Conservation (phyloP, 2,797 vertebrate species). For the Pseudotriccus pelzelni region DNA sequence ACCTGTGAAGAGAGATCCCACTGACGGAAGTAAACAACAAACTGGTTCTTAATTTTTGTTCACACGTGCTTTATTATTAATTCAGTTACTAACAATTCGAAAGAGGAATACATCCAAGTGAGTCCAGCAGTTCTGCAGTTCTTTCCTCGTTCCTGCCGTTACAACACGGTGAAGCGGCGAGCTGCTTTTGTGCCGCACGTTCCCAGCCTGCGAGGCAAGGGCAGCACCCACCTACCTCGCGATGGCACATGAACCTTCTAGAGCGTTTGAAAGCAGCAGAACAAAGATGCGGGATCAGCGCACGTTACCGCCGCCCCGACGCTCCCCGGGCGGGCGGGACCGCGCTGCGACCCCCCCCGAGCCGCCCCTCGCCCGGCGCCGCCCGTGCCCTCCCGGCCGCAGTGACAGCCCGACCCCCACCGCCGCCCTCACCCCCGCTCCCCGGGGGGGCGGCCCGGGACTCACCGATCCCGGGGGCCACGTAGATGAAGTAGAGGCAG, state of each 20-base stretch:
- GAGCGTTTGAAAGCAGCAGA: not conserved
- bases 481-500: conserved; percentile 95
- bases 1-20: not conserved
- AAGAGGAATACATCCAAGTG: not conserved
- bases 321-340: not conserved
- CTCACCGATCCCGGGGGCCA: conserved; percentile 94
- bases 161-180: not conserved
- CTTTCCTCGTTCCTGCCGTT: not conserved
- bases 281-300: conserved; percentile 12
- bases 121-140: not conserved
- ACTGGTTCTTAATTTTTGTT: not conserved
- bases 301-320: not conserved
- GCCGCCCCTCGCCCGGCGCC: not conserved
- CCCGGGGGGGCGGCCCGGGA: not conserved
- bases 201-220: not conserved
- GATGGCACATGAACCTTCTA: conserved; percentile 48
- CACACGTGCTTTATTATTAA: not conserved
- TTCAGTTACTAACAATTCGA: not conserved
- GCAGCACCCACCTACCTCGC: not conserved
- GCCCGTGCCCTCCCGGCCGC: not conserved
- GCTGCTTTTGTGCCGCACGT: not conserved
- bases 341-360: not conserved
- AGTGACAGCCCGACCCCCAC: not conserved
- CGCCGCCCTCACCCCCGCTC: not conserved
- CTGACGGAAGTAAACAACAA: not conserved